These are phyloP conservation scores for Eustalomyia histrio DNA, from an alignment of 2,888 invertebrate genomes.

Conservation along the genomic window DNA sequence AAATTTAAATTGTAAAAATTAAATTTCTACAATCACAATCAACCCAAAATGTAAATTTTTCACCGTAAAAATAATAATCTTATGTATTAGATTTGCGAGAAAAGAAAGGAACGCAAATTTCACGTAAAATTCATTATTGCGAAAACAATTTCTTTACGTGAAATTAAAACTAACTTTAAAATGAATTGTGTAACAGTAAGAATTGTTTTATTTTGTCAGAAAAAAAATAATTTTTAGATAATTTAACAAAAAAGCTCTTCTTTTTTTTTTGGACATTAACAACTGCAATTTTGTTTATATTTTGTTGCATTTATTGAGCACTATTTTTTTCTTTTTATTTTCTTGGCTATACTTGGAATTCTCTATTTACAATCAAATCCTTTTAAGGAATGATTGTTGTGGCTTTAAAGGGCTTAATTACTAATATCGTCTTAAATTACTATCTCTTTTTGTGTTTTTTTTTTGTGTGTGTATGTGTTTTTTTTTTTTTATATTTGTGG, in stretches of 20 bases:
- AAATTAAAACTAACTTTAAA: too few species aligned
- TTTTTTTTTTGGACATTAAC: background rate
- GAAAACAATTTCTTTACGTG: too few species aligned
- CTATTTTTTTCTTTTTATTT: constrained; percentile 15
- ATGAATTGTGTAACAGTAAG: too few species aligned
- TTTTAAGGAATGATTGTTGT: constrained; percentile 50
- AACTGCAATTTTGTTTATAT: background rate
- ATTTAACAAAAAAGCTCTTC: constrained; percentile 25
- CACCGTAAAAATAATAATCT: too few species aligned
- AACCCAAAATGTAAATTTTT: too few species aligned
- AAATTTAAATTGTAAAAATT: too few species aligned
- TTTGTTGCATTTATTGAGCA: constrained; percentile 12
- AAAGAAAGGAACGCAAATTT: too few species aligned
- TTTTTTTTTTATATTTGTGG: constrained; percentile 30
- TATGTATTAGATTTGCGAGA: too few species aligned
- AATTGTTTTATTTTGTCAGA: too few species aligned
- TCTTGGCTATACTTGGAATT: constrained; percentile 57
- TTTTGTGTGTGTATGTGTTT: too few species aligned
- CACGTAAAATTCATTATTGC: too few species aligned
- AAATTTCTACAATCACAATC: too few species aligned
- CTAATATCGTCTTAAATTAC: constrained; percentile 57
- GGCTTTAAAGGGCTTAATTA: constrained; percentile 53
- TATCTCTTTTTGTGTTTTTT: constrained; percentile 48
- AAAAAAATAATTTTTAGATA: background rate
- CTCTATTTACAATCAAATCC: constrained; percentile 56